These are phyloP conservation scores for Lamellibrachia columna DNA, from an alignment of 2,888 invertebrate genomes.

Conservation along the genomic window DNA sequence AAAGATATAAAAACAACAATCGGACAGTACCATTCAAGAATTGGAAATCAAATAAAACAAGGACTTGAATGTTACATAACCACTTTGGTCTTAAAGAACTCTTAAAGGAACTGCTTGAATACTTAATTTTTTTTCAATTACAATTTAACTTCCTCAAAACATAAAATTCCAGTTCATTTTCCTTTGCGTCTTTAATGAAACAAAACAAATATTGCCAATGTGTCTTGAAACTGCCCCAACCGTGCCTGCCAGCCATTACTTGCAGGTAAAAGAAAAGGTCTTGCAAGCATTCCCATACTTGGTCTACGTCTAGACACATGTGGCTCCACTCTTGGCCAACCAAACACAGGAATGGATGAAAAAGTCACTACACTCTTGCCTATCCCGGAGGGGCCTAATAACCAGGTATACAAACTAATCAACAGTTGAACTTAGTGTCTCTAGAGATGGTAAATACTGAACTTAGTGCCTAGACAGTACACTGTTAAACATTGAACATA, in stretches of 20 bases:
- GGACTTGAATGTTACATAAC: too few relatives aligned
- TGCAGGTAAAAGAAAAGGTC: not conserved
- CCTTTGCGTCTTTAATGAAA: not conserved
- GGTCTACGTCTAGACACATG: not conserved
- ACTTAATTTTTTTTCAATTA: not conserved
- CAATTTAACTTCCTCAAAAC: not conserved
- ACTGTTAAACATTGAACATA: too few relatives aligned
- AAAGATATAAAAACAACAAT: too few relatives aligned
- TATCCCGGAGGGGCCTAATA: not conserved
- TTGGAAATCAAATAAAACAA: too few relatives aligned
- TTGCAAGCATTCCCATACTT: not conserved
- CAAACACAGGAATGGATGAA: not conserved
- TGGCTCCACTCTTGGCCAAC: not conserved
- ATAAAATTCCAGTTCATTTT: not conserved
- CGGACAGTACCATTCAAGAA: too few relatives aligned
- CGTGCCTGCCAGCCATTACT: not conserved
- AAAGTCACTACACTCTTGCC: not conserved
- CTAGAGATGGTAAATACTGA: not conserved
- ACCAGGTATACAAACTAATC: not conserved
- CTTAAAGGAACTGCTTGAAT: too few relatives aligned
- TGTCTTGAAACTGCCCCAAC: not conserved
- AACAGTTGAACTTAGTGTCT: not conserved
- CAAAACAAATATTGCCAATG: not conserved
- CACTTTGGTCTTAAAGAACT: too few relatives aligned
- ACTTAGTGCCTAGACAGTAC: not conserved